Base-by-base conservation (phyloP, 2,797 vertebrate genomes). In the Sorex maritimensis region DNA sequence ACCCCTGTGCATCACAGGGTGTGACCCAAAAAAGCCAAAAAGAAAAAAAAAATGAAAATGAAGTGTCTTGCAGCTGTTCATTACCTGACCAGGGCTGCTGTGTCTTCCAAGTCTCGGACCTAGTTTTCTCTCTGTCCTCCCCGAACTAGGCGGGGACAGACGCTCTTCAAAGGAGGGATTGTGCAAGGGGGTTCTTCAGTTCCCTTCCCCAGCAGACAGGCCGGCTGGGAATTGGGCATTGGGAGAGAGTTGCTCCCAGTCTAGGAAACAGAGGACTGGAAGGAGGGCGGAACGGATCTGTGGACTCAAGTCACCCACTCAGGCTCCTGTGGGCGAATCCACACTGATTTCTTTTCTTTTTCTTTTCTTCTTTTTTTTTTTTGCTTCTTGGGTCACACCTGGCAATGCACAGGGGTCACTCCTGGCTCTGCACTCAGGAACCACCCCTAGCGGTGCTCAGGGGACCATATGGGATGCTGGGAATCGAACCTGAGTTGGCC, bases 101-200 rank as follows among this genome's bases (percentile, higher is more conserved):
- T 49, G 79, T 30, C 30, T 67, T n/a, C 69, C 14, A 52, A 23
- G 5, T 21, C 52, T 17, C 17, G 13, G 14, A 28, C 19, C 3
- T 67, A 26, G 14, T 4, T 79, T 41, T 77, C 65, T 44, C 10
- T 67, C 83, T 49, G 71, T 44, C n/a, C 28, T 88, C 38, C 68
- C 38, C 68, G 23, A 69, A 23, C 41, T 74, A 73, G 30, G 23
- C 38, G 28, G 30, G 28, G 46, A 34, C 34, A 34, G 34, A 80
- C 6, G 41, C 26, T 68, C 61, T 1, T 77, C 30, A 80, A 44
- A 80, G n/a, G 52, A 82, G 6, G 6, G 58, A 52, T 19, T 14
- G n/a, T 28, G 77, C 79, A n/a, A 92, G 80, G 0, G 69, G 46
- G 78, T 79, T 74, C 46, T 71, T 71, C 73, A 93, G 24, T 52